Conservation (phyloP, 2,888 invertebrate genomes). For the Melipona bicolor region DNA sequence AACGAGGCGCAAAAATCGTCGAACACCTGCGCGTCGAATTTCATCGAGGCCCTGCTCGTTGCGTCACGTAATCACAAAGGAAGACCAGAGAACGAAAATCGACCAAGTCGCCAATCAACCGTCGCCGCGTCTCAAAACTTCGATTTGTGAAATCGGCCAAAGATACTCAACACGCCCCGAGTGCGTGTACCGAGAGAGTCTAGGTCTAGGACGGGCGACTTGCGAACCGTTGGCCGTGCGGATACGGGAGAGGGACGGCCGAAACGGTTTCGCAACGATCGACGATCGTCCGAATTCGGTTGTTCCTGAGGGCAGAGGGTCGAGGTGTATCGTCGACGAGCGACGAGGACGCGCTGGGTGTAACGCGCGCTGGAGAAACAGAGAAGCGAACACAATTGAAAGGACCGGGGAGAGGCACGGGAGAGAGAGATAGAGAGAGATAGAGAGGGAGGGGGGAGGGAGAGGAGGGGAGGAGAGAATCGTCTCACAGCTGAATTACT, state of each 20-base stretch:
- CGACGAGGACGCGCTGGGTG: conserved; percentile 23
- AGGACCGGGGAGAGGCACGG: conserved; percentile 42
- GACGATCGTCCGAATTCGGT: conserved; percentile 61
- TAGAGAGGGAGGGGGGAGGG: conserved; percentile 40
- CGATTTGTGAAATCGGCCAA: conserved; percentile 40
- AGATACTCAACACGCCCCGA: conserved; percentile 16
- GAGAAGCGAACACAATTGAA: conserved; percentile 61
- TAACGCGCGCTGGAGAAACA: conserved; percentile 35
- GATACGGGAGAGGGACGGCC: conserved; percentile 43
- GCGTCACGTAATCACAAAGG: conserved; percentile 7
- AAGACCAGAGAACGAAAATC: conserved; percentile 12
- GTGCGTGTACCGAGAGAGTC: conserved; percentile 55
- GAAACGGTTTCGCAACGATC: conserved; percentile 59
- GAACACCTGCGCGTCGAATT: neutral
- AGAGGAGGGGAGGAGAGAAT: conserved; percentile 72
- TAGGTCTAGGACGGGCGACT: conserved; percentile 75
- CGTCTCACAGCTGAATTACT: conserved; percentile 79
- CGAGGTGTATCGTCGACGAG: conserved; percentile 6
- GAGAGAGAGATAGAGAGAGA: too few species aligned
- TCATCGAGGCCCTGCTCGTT: neutral
- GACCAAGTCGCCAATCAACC: neutral
- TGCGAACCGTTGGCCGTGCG: conserved; percentile 32
- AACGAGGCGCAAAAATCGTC: neutral
- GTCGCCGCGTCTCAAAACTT: neutral
- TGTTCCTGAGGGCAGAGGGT: conserved; percentile 32